Evolutionary conservation across 2,113 vertebrate species (phyloP), one percentile per base, ranked within the genome.

Genomic region (Halcyon malimbica): DNA sequence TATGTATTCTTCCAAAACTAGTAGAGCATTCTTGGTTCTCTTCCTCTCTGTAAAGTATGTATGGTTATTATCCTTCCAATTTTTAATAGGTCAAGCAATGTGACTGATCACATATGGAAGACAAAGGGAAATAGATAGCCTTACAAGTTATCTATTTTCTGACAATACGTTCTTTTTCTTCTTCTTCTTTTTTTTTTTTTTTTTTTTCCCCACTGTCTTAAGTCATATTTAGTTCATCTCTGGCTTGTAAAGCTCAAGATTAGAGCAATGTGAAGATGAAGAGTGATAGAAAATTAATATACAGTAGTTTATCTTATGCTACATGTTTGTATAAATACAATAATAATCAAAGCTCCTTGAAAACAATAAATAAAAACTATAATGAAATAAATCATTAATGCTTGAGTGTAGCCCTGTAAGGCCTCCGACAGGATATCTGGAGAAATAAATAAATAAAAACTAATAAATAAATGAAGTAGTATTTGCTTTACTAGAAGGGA

Each of bases 241-340:
- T 13, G 2, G 35, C 20, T 73, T 93, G 9, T 35, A 74, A 93
- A 87, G 21, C 84, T 87, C 73, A 93, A 91, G 87, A 87, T 95
- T 91, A 89, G 25, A 91, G 15, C 60, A 94, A 91, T 84, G 83
- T 76, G 70, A 95, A 87, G 73, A 90, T 64, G 54, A 92, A 71
- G 46, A 67, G 21, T 70, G 73, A 89, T 28, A 63, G 60, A 92
- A 91, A 77, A 17, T 10, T 68, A 89, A 63, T 37, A 54, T 11
- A 33, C 3, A 65, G 24, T 51, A 29, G 33, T 88, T 87, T 78
- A 21, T 85, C 48, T 33, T 63, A 25, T 5, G 1, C 4, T 85
- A 67, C 11, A 70, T 2, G 2, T 57, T 42, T 63, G 11, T 21
- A 53, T 50, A 7, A 8, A 35, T 63, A 67, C 54, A 60, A 16